Base-by-base conservation (phyloP, 2,888 invertebrate genomes). In the Baccha elongata region DNA sequence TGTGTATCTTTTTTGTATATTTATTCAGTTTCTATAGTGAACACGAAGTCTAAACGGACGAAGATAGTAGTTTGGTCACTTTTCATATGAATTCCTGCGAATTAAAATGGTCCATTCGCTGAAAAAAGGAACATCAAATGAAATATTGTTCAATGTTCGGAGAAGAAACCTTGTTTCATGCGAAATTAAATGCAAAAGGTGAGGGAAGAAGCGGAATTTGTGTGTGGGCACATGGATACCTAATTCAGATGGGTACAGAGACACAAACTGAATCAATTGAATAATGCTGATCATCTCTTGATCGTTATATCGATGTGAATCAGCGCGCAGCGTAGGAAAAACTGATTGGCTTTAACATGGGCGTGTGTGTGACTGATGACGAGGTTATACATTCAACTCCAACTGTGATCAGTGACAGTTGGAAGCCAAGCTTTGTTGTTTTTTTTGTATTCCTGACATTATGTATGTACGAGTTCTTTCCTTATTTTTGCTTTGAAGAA, bases 21-120 rank as follows among this genome's bases (percentile, higher is more conserved):
- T 52, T 50, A 48, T 32, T 26, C 48, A 19, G 46, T 29, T 52
- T 7, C 11, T n/a, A 35, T n/a, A 42, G 32, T 42, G 48, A 29
- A 74, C 69, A 69, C 65, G 72, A 64, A 78, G 65, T 65, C 55
- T 50, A 67, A 72, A 37, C 72, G 72, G 65, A 35, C 35, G n/a
- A 21, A 37, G 58, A 58, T 40, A 29, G 67, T 53, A 7, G 79
- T 67, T 73, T 73, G 69, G 74, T 17, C 40, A 46, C 48, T 68
- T 74, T 69, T 69, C 48, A 55, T 55, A 67, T 13, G 44, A 69
- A 74, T 76, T 76, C 69, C 2, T 1, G 64, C 69, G 3, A 7
- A 64, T 42, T 68, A 23, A 79, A 73, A 46, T 26, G 44, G 67
- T 62, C 60, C 58, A 40, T 50, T 60, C 44, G 55, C 3, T 23